Conservation (phyloP, 2,888 invertebrate genomes). For the Geotrupes spiniger region DNA sequence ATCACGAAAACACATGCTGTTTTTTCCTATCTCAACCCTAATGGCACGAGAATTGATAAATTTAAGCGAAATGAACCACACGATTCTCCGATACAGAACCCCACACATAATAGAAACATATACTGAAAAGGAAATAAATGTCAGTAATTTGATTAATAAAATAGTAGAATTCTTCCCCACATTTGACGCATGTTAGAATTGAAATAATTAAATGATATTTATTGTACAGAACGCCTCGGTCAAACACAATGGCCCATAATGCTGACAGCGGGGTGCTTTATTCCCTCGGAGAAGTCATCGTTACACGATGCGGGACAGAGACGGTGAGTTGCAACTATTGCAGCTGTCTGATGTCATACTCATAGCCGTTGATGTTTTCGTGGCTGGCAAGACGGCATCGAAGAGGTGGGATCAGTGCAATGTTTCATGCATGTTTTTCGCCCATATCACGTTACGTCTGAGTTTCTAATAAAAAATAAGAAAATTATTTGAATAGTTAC, state of each 20-base stretch:
- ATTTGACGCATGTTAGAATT: slow-evolving; percentile 23
- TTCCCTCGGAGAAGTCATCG: slow-evolving; percentile 28
- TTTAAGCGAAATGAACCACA: slow-evolving; percentile 9
- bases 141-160: slow-evolving; percentile 22
- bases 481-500: too few species aligned
- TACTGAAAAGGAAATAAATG: slow-evolving; percentile 15
- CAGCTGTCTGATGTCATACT: slow-evolving; percentile 28
- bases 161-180: slow-evolving; percentile 12
- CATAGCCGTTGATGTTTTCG: slow-evolving; percentile 5
- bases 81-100: too few species aligned
- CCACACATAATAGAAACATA: slow-evolving; percentile 7
- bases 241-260: slow-evolving; percentile 44
- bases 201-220: slow-evolving; percentile 47
- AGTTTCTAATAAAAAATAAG: too few species aligned
- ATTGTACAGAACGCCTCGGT: slow-evolving; percentile 40
- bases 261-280: slow-evolving; percentile 35
- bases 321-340: slow-evolving; percentile 30
- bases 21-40: slow-evolving; percentile 11
- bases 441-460: too few species aligned
- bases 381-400: neutral
- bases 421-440: neutral
- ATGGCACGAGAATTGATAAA: slow-evolving; percentile 19
- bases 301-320: slow-evolving; percentile 23
- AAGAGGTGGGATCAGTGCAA: neutral
- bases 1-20: slow-evolving; percentile 13